Evolutionary conservation across 1,140 invertebrate genomes (phyloP), one percentile per base, ranked within the genome.

Genomic region (Habropoda laboriosa): DNA sequence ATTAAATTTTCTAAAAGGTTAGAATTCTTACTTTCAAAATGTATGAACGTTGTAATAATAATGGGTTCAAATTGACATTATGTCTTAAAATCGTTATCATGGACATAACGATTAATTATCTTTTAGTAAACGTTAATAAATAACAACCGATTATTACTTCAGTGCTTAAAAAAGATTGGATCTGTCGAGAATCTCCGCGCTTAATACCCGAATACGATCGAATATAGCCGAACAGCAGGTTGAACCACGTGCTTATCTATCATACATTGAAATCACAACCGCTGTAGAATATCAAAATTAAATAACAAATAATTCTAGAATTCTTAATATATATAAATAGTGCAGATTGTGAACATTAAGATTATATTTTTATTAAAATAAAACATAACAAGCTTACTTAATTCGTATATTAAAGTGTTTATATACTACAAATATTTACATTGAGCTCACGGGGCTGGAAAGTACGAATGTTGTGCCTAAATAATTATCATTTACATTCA

Each of bases 361-460:
- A 75, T 66, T 61, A 74, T 53, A 74, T 55, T 45, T 72, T 70
- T 42, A 66, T 72, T 64, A 57, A 53, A 79, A 84, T 53, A 66
- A 79, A 85, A 81, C 58, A 57, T 82, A 81, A 81, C 53, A 81
- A 86, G 32, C 72, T 78, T 21, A 38, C 66, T 81, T 60, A 81
- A 81, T 51, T 45, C 18, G 74, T 63, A 60, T 42, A 79, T 75
- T 55, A 82, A 72, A 67, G 27, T 57, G 49, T 63, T 82, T 81
- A 75, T 86, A 86, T 67, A 24, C 58, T 86, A 86, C 55, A 76
- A 45, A 74, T 86, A 85, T 86, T 85, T 86, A 86, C 84, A 86
- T 68, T 72, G 74, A 85, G 53, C 58, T 73, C 61, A 63, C 49
- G 30, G 66, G 35, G 30, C 72, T 63, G 53, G 67, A 47, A 81